Conservation (phyloP, 2,113 vertebrate genomes). For the Nesospiza acunhae region DNA sequence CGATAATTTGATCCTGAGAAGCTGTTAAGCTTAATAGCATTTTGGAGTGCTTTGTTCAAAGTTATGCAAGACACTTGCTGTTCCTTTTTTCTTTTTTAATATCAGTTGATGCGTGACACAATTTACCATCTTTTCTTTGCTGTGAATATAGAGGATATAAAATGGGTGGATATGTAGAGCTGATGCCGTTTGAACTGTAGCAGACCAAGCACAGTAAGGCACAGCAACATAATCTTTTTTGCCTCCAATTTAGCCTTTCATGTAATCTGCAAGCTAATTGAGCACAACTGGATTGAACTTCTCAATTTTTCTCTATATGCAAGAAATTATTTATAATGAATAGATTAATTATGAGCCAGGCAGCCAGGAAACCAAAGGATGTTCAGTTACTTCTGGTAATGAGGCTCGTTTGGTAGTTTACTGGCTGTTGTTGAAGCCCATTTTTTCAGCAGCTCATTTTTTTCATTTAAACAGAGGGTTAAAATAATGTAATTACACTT, state of each 20-base stretch:
- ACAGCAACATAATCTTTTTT: neutral
- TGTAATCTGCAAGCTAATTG: neutral
- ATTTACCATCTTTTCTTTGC: neutral
- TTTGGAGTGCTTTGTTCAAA: slow-evolving; percentile 10
- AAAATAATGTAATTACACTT: neutral
- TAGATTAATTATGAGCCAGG: neutral
- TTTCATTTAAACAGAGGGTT: neutral
- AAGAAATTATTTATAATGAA: neutral
- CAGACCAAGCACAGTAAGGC: neutral
- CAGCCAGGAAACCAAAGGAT: neutral
- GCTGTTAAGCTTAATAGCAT: neutral
- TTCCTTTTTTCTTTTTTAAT: neutral
- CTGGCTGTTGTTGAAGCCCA: neutral
- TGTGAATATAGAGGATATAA: neutral
- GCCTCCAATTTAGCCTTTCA: neutral
- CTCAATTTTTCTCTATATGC: neutral
- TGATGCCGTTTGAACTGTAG: neutral
- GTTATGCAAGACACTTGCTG: neutral
- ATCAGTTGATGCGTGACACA: neutral
- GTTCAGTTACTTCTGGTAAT: neutral
- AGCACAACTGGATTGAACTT: neutral
- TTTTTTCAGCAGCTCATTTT: neutral
- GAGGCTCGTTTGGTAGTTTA: neutral
- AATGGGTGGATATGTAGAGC: neutral
- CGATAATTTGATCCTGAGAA: neutral